Evolutionary conservation across 2,888 invertebrate species (phyloP).

Genomic region (Dendrolimus pini): DNA sequence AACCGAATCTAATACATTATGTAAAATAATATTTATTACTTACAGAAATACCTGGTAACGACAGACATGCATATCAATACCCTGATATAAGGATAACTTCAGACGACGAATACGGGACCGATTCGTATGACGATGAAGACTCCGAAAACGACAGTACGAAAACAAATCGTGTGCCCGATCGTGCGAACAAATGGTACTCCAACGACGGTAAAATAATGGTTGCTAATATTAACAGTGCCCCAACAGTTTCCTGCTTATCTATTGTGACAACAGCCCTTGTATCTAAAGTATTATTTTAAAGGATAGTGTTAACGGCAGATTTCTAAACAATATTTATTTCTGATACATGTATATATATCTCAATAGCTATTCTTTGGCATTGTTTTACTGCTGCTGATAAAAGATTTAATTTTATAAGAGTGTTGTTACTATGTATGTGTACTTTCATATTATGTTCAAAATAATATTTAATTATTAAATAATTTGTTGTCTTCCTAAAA

Average conservation of each 20-base stretch:
- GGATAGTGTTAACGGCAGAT: background rate
- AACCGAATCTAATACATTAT: no score
- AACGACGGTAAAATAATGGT: constrained; percentile 56
- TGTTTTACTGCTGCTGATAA: no score
- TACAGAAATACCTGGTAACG: constrained; percentile 70
- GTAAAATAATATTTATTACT: constrained; percentile 11
- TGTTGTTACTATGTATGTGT: no score
- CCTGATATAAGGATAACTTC: constrained; percentile 53
- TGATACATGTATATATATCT: no score
- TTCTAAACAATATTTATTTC: no score
- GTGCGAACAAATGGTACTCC: constrained; percentile 71
- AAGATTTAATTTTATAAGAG: no score
- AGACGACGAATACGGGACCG: constrained; percentile 63
- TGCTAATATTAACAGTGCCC: constrained; percentile 32
- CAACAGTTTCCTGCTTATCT: constrained; percentile 17
- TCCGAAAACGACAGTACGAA: constrained; percentile 44
- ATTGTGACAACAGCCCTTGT: constrained; percentile 9
- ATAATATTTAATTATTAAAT: no score
- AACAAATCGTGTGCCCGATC: constrained; percentile 64
- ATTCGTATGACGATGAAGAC: constrained; percentile 56
- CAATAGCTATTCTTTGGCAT: no score
- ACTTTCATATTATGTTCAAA: no score
- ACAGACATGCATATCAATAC: constrained; percentile 61
- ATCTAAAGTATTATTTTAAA: constrained; percentile 1
- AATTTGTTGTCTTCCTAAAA: no score